Percentiles rank a stretch among this genome's conserved stretches.
Conservation (phyloP, 2,797 vertebrate species). For the Xenops minutus region DNA sequence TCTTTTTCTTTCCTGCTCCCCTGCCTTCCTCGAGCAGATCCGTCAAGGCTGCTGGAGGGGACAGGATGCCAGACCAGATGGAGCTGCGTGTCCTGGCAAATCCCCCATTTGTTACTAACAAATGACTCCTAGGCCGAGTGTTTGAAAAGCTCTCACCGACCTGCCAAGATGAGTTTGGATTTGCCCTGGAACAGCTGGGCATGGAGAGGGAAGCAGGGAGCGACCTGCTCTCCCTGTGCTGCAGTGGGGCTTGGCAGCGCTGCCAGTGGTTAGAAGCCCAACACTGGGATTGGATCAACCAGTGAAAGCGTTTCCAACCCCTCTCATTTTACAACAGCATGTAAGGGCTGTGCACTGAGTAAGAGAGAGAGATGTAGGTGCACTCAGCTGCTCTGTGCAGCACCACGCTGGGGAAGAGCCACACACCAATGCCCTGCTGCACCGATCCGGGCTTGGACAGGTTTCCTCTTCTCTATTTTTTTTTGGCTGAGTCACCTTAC, state of each 20-base stretch:
- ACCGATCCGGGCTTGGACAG: background rate
- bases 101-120: slow-evolving; percentile 58
- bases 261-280: background rate
- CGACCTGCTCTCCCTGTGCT: background rate
- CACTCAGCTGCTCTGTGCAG: background rate
- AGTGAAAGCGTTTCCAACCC: background rate
- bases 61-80: slow-evolving; percentile 65
- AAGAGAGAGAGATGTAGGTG: background rate
- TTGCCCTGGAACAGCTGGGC: slow-evolving; percentile 56
- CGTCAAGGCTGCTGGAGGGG: background rate
- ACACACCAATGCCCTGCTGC: rapidly evolving
- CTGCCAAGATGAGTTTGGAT: slow-evolving; percentile 53
- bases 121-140: slow-evolving; percentile 44
- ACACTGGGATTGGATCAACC: background rate
- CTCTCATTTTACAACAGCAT: background rate
- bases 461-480: background rate
- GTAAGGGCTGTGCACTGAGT: background rate
- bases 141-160: slow-evolving; percentile 49
- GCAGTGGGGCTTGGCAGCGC: background rate
- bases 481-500: background rate
- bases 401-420: rapidly evolving
- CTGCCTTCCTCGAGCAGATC: slow-evolving; percentile 4
- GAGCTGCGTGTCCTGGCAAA: slow-evolving; percentile 60
- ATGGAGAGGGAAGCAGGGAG: background rate
- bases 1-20: background rate